Evolutionary conservation across 1,140 invertebrate genomes (phyloP), one percentile per base, ranked within the genome.

Genomic region (Agrypnia vestita): DNA sequence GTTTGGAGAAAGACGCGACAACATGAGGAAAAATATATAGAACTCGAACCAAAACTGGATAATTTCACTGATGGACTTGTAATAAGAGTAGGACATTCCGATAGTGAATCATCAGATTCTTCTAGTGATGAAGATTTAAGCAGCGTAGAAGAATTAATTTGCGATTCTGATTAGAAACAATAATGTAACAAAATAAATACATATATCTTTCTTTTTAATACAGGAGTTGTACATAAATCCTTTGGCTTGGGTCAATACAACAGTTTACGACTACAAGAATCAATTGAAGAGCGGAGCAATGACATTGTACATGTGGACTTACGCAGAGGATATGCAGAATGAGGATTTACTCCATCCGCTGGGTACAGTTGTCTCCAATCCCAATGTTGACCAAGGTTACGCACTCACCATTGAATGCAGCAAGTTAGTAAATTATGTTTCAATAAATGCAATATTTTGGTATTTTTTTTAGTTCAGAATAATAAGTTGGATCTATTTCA

Each of bases 241-340:
- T 3, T 88, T 99, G 72, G 96, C 95, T 19, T 99, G 97, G 97
- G 96, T 96, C 0, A 99, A 98, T 86, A 95, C 97, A 0, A 96
- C 97, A 56, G 91, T 99, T 80, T 99, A 97, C 89, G 97, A 99
- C 87, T 99, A 97, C 87, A 97, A 96, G 86, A 93, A 95, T 84
- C 94, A 96, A 82, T 87, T 99, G 17, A 94, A 95, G 84, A 94
- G 90, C 21, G 96, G 95, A 13, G 93, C 94, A n/a, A 93, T 95
- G 87, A 96, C 96, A 1, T 89, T 99, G 0, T 96, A 96, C 84
- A 95, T 97, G 85, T 99, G 97, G 97, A 95, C 95, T 0, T 95
- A 96, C 86, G 94, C 95, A 0, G 95, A 97, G 84, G 95, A 97
- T 84, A 94, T 95, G 85, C 94, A 95, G 84, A 94, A 93, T n/a